Percentiles rank a stretch among this genome's conserved stretches.
Evolutionary conservation across 2,888 invertebrate species (phyloP).

Genomic region (Dolomedes plantarius): DNA sequence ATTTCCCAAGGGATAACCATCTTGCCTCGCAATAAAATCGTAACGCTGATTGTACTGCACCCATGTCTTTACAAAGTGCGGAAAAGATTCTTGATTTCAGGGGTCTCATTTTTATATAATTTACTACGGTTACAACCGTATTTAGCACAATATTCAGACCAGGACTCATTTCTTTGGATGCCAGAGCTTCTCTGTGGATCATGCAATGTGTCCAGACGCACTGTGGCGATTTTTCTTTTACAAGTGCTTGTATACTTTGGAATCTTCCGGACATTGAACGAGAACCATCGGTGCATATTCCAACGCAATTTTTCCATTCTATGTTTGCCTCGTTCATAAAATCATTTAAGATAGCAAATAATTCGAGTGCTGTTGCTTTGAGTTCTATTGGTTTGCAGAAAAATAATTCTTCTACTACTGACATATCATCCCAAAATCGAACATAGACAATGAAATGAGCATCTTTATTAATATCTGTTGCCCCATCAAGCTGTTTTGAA

Average conservation of each 20-base stretch:
- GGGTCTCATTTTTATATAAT: conserved; percentile 35
- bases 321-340: too few relatives aligned
- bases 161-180: conserved; percentile 37
- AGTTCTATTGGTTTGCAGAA: too few relatives aligned
- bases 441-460: too few relatives aligned
- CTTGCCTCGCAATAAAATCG: conserved; percentile 39
- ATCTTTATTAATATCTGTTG: too few relatives aligned
- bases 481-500: too few relatives aligned
- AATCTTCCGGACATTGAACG: conserved; percentile 44
- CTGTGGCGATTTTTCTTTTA: conserved; percentile 40
- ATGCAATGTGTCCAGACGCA: conserved; percentile 25
- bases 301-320: conserved; percentile 57
- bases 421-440: too few relatives aligned
- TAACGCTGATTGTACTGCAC: conserved; percentile 31
- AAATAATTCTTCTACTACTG: too few relatives aligned
- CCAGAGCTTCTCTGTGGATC: conserved; percentile 34
- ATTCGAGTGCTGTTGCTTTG: too few relatives aligned
- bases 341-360: too few relatives aligned
- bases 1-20: conserved; percentile 22
- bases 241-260: conserved; percentile 37
- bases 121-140: conserved; percentile 33
- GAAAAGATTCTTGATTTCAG: conserved; percentile 36
- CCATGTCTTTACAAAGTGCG: conserved; percentile 29
- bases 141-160: conserved; percentile 30
- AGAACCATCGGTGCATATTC: conserved; percentile 58